Percentiles rank a stretch among this genome's conserved stretches.
phyloP scores from a whole-genome alignment of 2,113 vertebrate species.

The Sinocyclocheilus anophthalmus region DNA sequence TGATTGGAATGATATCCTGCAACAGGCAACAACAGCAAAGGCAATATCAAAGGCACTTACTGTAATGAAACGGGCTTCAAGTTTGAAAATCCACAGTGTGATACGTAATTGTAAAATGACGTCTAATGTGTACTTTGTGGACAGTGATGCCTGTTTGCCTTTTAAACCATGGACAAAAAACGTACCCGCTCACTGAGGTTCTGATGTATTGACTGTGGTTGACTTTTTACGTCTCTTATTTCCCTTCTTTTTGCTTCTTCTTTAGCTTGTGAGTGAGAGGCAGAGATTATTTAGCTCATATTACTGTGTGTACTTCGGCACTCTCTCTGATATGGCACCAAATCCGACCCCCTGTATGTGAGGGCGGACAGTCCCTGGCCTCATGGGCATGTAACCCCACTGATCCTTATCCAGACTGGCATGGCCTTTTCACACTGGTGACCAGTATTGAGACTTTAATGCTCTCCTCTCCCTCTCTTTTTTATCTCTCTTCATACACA shows the following conservation, averaged over 20 bases:
- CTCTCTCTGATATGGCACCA: slow-evolving; percentile 69
- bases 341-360: slow-evolving; percentile 56
- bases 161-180: neutral
- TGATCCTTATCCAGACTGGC: slow-evolving; percentile 74
- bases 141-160: neutral
- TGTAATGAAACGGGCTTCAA: neutral
- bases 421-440: slow-evolving; percentile 71
- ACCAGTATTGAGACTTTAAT: slow-evolving; percentile 55
- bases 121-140: neutral
- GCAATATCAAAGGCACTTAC: neutral
- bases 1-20: neutral
- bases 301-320: slow-evolving; percentile 71
- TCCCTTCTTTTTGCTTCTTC: slow-evolving; percentile 7
- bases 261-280: slow-evolving; percentile 5
- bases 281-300: slow-evolving; percentile 71
- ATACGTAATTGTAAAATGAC: neutral
- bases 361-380: slow-evolving; percentile 61
- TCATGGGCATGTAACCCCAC: slow-evolving; percentile 55
- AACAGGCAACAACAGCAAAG: neutral
- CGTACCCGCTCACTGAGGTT: neutral
- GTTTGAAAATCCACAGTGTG: slow-evolving; percentile 3
- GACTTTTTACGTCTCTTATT: neutral
- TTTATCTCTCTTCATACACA: neutral
- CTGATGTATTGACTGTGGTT: slow-evolving; percentile 20
- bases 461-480: neutral